Base-by-base conservation (phyloP, 92 coral and sea anemone species). In the Bergia sp. region DNA sequence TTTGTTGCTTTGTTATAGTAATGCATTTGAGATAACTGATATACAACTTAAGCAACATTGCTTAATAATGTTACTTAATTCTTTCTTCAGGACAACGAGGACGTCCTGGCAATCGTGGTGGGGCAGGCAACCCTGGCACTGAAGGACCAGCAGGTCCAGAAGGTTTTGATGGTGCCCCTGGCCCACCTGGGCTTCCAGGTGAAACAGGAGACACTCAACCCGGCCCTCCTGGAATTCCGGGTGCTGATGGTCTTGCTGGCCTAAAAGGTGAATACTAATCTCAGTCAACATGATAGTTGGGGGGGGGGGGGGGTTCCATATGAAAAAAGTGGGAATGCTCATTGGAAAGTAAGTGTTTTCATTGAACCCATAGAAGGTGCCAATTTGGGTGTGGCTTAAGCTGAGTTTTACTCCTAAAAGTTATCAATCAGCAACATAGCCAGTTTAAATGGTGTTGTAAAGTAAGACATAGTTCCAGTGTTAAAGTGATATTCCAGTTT, bases 121-220 rank as follows among this genome's bases (percentile, higher is more conserved):
- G 23, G 37, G 78, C 87, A 5, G 87, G 87, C 23, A 29, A 29
- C n/a, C 87, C 87, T 18, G 87, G 87, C 39, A 7, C 29, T 47
- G 87, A 72, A 29, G 87, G 87, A 13, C 78, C 23, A 36, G 40
- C 65, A 42, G 87, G 87, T n/a, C 9, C 12, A n/a, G 15, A 2
- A 1, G 87, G 87, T 43, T 8, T 1, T 23, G 79, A 69, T n/a
- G 87, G 87, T 13, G 44, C 65, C 10, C n/a, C 42, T 36, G 87
- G 87, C 36, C 15, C 0, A 42, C 55, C 55, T 45, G 87, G 87
- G 20, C 87, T 39, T 23, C 44, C 20, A 69, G 87, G 87, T 5
- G 79, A 84, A 41, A 73, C 65, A 18, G 87, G 87, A 42, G 87
- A 84, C 3, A 5, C 10, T 43, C 87, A 7, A 18, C 16, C 53